Conservation (phyloP, 2,113 vertebrate species). For the Neotragus moschatus region DNA sequence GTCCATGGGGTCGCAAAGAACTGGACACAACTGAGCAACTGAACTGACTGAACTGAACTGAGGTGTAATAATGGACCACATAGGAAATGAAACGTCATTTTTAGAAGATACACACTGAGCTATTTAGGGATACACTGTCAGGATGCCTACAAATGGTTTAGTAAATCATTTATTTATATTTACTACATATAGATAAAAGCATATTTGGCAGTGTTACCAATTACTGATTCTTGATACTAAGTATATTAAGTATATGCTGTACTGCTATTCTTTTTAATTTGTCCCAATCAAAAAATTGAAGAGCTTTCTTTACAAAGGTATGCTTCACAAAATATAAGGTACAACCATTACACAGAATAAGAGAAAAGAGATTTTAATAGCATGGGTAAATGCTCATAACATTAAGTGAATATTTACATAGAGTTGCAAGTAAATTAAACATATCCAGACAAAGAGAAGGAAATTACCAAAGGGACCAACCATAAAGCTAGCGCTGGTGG, state of each 20-base stretch:
- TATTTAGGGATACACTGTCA: neutral
- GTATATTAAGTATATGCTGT: neutral
- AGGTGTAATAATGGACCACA: neutral
- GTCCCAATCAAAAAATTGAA: neutral
- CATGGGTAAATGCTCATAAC: neutral
- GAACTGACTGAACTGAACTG: neutral
- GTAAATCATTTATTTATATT: neutral
- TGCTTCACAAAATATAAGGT: neutral
- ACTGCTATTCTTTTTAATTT: neutral
- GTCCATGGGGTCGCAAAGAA: neutral
- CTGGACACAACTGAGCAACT: neutral
- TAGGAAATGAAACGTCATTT: neutral
- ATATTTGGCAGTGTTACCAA: neutral
- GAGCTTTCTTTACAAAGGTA: neutral
- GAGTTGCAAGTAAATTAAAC: neutral
- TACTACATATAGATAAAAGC: neutral
- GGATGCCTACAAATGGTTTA: neutral
- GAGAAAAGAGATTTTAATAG: neutral
- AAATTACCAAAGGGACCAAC: neutral
- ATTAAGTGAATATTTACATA: neutral
- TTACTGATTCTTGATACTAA: neutral
- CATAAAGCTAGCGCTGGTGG: neutral
- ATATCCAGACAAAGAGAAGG: neutral
- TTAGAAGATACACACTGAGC: neutral
- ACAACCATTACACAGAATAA: neutral